A percentile compares a stretch with the other conserved stretches of the same genome.
phyloP scores from a whole-genome alignment of 2,797 vertebrate genomes.

The Helarctos malayanus region DNA sequence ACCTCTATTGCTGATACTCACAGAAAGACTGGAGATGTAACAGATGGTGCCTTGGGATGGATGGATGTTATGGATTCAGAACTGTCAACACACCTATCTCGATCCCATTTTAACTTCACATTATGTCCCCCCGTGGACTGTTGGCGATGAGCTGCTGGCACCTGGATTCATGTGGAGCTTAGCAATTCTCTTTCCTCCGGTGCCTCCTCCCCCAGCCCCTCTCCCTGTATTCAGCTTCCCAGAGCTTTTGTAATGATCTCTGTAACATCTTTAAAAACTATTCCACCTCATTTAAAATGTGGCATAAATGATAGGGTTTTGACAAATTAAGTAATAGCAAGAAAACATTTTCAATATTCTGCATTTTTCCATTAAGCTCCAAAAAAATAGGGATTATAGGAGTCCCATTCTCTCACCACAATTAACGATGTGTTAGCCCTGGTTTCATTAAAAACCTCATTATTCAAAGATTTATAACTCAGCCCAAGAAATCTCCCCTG shows the following conservation, averaged over 20 bases:
- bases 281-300: conserved; percentile 85
- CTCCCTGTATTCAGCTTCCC: conserved; percentile 68
- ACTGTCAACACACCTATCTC: conserved; percentile 68
- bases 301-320: conserved; percentile 83
- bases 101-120: conserved; percentile 64
- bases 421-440: conserved; percentile 86
- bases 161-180: not conserved
- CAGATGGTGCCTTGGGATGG: conserved; percentile 74
- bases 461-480: conserved; percentile 89
- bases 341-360: conserved; percentile 86
- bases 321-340: conserved; percentile 89
- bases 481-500: conserved; percentile 81
- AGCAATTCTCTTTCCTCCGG: conserved; percentile 38
- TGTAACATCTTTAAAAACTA: conserved; percentile 80
- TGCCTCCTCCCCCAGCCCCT: conserved; percentile 26
- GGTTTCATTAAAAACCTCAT: conserved; percentile 90
- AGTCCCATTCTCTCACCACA: conserved; percentile 83
- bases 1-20: conserved; percentile 80
- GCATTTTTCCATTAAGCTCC: conserved; percentile 86
- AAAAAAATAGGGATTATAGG: conserved; percentile 77
- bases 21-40: conserved; percentile 76
- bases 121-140: conserved; percentile 69
- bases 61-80: conserved; percentile 57
- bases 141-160: not conserved
- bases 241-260: conserved; percentile 83